Evolutionary conservation across 2,797 vertebrate genomes (phyloP).

Genomic region (Pipistrellus kuhlii): DNA sequence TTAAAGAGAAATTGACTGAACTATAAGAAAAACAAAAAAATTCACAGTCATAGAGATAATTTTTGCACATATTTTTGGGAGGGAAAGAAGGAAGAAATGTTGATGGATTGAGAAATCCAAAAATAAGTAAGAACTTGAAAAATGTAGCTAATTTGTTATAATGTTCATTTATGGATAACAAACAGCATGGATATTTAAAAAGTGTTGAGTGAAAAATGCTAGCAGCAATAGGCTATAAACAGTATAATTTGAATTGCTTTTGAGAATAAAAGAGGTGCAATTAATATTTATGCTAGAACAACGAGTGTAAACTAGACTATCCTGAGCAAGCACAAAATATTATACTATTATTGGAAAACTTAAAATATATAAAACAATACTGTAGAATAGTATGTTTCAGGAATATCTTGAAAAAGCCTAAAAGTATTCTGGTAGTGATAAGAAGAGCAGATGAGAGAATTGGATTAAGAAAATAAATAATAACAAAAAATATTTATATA

Average conservation of each 20-base stretch:
- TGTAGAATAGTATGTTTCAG: neutral
- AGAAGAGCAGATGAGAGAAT: neutral
- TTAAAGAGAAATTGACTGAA: conserved; percentile 18
- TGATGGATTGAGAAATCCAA: neutral
- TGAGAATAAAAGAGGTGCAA: neutral
- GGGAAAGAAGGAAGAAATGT: neutral
- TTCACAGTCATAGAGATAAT: neutral
- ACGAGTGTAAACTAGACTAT: neutral
- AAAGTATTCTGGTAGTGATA: neutral
- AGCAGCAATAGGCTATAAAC: neutral
- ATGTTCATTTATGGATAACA: neutral
- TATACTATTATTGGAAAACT: neutral
- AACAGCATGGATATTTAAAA: neutral
- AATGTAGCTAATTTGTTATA: neutral
- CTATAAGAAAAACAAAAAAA: neutral
- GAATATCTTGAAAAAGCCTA: neutral
- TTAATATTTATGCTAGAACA: neutral
- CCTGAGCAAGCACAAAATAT: neutral
- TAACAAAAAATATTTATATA: neutral
- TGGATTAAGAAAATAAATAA: neutral
- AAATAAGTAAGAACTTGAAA: neutral
- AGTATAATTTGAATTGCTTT: neutral
- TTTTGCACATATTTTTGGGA: neutral
- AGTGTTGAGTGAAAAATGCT: neutral
- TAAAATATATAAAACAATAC: neutral